A percentile compares a stretch with the other conserved stretches of the same genome.
Conservation (phyloP, 1,140 invertebrate species). For the Matsumurasca onukii region DNA sequence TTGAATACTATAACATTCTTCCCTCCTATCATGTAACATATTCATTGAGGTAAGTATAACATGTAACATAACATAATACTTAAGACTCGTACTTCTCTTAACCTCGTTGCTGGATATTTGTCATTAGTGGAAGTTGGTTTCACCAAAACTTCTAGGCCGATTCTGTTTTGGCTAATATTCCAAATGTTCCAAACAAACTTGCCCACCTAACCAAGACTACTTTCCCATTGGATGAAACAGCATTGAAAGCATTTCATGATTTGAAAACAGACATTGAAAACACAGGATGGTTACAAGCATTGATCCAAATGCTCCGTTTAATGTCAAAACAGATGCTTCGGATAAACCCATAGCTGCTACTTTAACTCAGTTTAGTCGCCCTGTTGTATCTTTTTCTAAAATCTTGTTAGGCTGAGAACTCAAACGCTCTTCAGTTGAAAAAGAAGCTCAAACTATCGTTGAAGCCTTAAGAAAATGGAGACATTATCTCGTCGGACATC, state of each 20-base stretch:
- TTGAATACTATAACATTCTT: too few relatives aligned
- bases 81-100: too few relatives aligned
- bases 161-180: too few relatives aligned
- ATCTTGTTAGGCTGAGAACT: not conserved
- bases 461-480: conserved; percentile 15
- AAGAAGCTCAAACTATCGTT: conserved; percentile 8
- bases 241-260: conserved; percentile 9
- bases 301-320: not conserved
- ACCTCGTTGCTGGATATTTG: too few relatives aligned
- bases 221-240: not conserved
- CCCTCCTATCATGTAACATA: too few relatives aligned
- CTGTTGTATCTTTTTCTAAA: conserved; percentile 3
- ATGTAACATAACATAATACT: too few relatives aligned
- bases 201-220: not conserved
- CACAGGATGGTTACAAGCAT: not conserved
- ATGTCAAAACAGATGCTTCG: not conserved
- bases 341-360: not conserved
- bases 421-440: not conserved
- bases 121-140: too few relatives aligned
- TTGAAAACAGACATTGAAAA: not conserved
- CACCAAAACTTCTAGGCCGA: too few relatives aligned
- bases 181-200: not conserved
- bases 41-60: too few relatives aligned
- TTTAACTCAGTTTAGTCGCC: not conserved
- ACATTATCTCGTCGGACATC: not conserved